phyloP scores from a whole-genome alignment of 2,888 invertebrate species.

The Lepidocyrtoides sp. region DNA sequence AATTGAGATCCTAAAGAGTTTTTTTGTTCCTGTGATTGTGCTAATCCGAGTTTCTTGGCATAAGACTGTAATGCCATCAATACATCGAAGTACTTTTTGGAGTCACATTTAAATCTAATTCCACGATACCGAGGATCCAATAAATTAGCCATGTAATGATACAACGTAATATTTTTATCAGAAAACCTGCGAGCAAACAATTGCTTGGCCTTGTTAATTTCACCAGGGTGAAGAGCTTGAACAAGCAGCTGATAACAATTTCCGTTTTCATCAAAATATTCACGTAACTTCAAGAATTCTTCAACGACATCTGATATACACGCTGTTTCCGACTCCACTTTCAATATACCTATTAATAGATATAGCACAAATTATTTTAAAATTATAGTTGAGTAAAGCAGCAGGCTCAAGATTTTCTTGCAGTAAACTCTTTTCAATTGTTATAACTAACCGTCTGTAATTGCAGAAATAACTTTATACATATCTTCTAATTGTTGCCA shows the following conservation, averaged over 20 bases:
- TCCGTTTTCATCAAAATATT: background rate
- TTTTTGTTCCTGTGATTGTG: background rate
- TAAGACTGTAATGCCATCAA: background rate
- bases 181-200: background rate
- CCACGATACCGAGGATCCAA: slow-evolving; percentile 19
- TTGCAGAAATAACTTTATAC: background rate
- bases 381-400: too few species aligned
- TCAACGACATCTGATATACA: background rate
- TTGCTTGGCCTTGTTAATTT: background rate
- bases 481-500: slow-evolving; percentile 3
- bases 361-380: too few species aligned
- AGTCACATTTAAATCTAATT: background rate
- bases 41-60: background rate
- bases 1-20: background rate
- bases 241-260: background rate
- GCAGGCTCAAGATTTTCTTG: background rate
- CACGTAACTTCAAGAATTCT: background rate
- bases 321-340: background rate
- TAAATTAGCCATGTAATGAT: slow-evolving; percentile 19
- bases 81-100: too few species aligned
- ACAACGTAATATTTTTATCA: background rate
- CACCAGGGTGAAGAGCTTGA: background rate
- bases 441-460: slow-evolving; percentile 46
- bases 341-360: background rate
- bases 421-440: background rate